phyloP scores from a whole-genome alignment of 2,888 invertebrate genomes.

The Ochropacha duplaris region DNA sequence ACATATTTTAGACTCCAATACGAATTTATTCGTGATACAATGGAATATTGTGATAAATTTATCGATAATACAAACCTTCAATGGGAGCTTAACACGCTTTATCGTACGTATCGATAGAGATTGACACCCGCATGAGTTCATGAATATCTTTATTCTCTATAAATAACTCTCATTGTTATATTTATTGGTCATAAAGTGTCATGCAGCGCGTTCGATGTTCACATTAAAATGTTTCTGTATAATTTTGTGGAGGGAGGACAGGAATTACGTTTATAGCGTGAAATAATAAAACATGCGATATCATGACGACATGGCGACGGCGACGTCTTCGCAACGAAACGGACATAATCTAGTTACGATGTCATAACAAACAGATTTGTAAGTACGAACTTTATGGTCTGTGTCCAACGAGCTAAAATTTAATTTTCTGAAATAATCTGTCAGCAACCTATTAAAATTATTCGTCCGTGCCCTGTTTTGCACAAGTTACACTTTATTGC shows the following conservation, averaged over 20 bases:
- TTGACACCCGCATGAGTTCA: slow-evolving; percentile 57
- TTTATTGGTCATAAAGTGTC: slow-evolving; percentile 66
- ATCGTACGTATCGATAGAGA: slow-evolving; percentile 42
- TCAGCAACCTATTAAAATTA: slow-evolving; percentile 78
- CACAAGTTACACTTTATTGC: slow-evolving; percentile 58
- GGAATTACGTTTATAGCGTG: slow-evolving; percentile 62
- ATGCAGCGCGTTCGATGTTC: slow-evolving; percentile 55
- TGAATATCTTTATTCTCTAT: slow-evolving; percentile 56
- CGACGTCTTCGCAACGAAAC: slow-evolving; percentile 74
- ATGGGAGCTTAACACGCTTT: slow-evolving; percentile 29
- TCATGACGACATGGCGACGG: slow-evolving; percentile 70
- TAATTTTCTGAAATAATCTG: slow-evolving; percentile 83
- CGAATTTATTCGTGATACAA: not conserved
- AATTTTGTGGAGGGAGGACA: slow-evolving; percentile 53
- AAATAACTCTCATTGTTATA: slow-evolving; percentile 59
- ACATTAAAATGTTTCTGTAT: slow-evolving; percentile 67
- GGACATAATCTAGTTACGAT: slow-evolving; percentile 83
- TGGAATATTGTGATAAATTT: slow-evolving; percentile 8
- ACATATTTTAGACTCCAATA: not conserved
- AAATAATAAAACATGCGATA: slow-evolving; percentile 78
- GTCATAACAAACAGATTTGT: slow-evolving; percentile 83
- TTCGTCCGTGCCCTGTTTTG: slow-evolving; percentile 66
- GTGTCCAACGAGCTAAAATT: slow-evolving; percentile 82
- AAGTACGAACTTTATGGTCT: slow-evolving; percentile 81
- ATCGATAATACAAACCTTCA: slow-evolving; percentile 27